Evolutionary conservation across 2,797 vertebrate genomes (phyloP), one percentile per base, ranked within the genome.

Genomic region (Rhabdomys pumilio): DNA sequence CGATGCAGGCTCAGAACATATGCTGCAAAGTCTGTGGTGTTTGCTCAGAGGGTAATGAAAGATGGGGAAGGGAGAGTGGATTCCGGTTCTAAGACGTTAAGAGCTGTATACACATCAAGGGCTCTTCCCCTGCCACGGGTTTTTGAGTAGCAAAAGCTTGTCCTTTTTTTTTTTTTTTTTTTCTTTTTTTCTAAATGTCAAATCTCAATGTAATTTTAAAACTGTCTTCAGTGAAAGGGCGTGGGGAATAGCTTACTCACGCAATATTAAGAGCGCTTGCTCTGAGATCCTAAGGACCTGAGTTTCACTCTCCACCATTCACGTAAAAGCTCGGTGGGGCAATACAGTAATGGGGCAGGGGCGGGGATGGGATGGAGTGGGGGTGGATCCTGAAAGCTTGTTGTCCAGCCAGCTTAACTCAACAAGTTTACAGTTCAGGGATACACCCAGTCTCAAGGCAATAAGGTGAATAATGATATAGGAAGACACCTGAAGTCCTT

Each of bases 131-230:
- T 50, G 50, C n/a, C 5, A 4, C 3, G 2, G 41, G 47, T 4
- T 59, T n/a, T 82, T 14, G 80, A 67, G 57, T 77, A 57, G 31
- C 24, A 63, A 87, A 81, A 73, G 34, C 15, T 63, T 65, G n/a
- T 44, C 38, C 20, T 88, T 31, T 65, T 31, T 65, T n/a, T 69
- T 72, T 88, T 31, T 65, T 31, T 65, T n/a, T 69, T 72, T 44
- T 29, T 59, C n/a, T 8, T 53, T 31, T 50, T 53, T 77, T 77
- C 34, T 55, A 8, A 19, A 47, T 47, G 10, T 65, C 44, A 89
- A 75, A 95, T n/a, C 65, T 91, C 75, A 57, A 6, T 29, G 65
- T 34, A 89, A 92, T 5, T 93, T 77, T 63, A 50, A 19, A 31
- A 91, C 87, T 38, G 65, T 55, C 67, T 26, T 89, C 29, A 9